Evolutionary conservation across 2,888 invertebrate genomes (phyloP).

Genomic region (Scaptomyza caliginosa): DNA sequence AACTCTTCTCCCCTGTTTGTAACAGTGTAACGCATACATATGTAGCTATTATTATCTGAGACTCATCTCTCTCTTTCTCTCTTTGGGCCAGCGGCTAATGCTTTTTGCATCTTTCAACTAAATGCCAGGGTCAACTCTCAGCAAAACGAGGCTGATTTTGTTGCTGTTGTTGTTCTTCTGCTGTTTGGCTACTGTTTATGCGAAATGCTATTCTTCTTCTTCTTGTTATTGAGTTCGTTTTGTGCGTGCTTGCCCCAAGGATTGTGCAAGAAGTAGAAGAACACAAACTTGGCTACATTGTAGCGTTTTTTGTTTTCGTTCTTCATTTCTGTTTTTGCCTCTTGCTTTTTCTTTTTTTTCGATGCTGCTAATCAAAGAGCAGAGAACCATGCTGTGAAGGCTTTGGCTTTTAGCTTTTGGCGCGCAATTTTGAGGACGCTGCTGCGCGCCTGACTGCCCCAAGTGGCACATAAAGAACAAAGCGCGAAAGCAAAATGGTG

Average conservation of each 20-base stretch:
- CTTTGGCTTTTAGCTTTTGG: conserved; percentile 54
- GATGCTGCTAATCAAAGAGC: conserved; percentile 12
- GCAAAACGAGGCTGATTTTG: background rate
- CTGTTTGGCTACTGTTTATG: background rate
- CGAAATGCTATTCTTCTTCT: background rate
- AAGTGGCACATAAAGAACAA: conserved; percentile 62
- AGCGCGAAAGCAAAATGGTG: conserved; percentile 8
- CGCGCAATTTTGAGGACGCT: conserved; percentile 52
- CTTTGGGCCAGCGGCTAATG: background rate
- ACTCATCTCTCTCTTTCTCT: background rate
- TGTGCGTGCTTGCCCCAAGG: conserved; percentile 45
- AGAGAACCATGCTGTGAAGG: conserved; percentile 17
- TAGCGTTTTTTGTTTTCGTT: conserved; percentile 43
- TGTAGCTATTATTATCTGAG: background rate
- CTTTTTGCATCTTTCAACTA: background rate
- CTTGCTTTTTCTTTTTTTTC: no score
- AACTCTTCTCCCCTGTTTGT: background rate
- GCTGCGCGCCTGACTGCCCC: conserved; percentile 65
- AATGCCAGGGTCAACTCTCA: background rate
- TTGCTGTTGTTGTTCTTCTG: background rate
- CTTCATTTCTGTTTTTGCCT: conserved; percentile 21
- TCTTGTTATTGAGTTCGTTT: background rate
- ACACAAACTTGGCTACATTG: conserved; percentile 30
- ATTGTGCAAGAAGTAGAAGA: background rate
- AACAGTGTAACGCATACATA: background rate